Percentiles rank a stretch among this genome's conserved stretches.
Evolutionary conservation across 2,888 invertebrate genomes (phyloP).

Genomic region (Megaustenia siamemsis): DNA sequence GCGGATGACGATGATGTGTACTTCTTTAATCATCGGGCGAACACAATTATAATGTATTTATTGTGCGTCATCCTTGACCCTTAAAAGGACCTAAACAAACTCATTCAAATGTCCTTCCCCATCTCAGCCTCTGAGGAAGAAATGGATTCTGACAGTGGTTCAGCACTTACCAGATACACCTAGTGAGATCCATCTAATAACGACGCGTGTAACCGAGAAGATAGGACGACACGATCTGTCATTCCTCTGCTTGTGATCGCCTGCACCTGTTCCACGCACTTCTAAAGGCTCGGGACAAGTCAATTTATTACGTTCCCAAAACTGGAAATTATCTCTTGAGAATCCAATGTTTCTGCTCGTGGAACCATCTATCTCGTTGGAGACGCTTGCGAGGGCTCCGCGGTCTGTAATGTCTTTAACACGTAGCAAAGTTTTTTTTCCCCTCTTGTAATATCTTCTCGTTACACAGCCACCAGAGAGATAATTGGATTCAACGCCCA

Average conservation of each 20-base stretch:
- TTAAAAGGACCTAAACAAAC: too few relatives aligned
- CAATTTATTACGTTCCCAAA: constrained; percentile 32
- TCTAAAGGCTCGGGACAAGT: constrained; percentile 22
- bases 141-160: background rate
- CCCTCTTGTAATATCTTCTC: background rate
- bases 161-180: background rate
- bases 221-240: background rate
- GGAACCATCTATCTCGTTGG: constrained; percentile 24
- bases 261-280: constrained; percentile 8
- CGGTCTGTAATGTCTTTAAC: constrained; percentile 31
- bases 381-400: background rate
- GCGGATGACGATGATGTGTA: too few relatives aligned
- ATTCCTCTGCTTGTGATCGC: background rate
- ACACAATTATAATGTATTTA: too few relatives aligned
- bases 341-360: background rate
- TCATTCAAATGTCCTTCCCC: too few relatives aligned
- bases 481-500: background rate
- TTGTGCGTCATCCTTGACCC: too few relatives aligned
- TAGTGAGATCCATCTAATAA: background rate
- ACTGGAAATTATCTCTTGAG: background rate
- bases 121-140: too few relatives aligned
- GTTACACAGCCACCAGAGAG: background rate
- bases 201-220: background rate
- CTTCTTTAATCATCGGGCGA: too few relatives aligned
- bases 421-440: background rate